These are phyloP conservation scores for Moxostoma hubbsi DNA, from an alignment of 2,797 vertebrate genomes.

Conservation along the genomic window DNA sequence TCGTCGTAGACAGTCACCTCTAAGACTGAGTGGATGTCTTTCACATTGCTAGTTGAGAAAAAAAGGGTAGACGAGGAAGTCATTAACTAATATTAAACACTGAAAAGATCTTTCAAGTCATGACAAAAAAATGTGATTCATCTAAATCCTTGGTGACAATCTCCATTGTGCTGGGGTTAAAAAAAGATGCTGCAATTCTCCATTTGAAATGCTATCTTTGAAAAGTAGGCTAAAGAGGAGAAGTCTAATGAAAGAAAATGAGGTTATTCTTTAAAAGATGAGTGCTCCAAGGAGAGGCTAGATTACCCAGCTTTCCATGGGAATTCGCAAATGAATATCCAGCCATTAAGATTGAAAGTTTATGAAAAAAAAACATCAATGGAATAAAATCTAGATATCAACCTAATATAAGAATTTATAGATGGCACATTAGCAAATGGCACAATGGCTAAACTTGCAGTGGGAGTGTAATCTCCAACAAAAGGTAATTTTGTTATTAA, in stretches of 20 bases:
- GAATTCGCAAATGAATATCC: conserved; percentile 66
- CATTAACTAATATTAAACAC: conserved; percentile 61
- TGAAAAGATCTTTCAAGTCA: conserved; percentile 52
- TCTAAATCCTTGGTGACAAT: conserved; percentile 56
- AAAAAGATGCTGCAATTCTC: conserved; percentile 58
- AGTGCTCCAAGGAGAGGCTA: conserved; percentile 64
- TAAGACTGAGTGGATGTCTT: conserved; percentile 96
- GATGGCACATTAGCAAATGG: conserved; percentile 47
- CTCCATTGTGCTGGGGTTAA: conserved; percentile 58
- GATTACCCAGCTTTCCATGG: conserved; percentile 66
- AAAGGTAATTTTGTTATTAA: conserved; percentile 47
- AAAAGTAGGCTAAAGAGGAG: conserved; percentile 71
- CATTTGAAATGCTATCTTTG: conserved; percentile 63
- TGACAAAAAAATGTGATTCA: conserved; percentile 47
- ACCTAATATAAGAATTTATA: conserved; percentile 54
- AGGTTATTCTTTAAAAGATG: conserved; percentile 68
- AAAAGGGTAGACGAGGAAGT: conserved; percentile 38
- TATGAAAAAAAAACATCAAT: conserved; percentile 50
- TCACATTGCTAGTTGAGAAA: conserved; percentile 87
- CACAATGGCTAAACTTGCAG: conserved; percentile 47
- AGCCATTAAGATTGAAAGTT: conserved; percentile 56
- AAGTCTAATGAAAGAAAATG: conserved; percentile 69
- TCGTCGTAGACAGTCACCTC: conserved; percentile 98
- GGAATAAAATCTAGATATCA: conserved; percentile 56
- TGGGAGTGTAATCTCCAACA: conserved; percentile 48